Base-by-base conservation (phyloP, 1,140 invertebrate species). In the Bactericera cockerelli region DNA sequence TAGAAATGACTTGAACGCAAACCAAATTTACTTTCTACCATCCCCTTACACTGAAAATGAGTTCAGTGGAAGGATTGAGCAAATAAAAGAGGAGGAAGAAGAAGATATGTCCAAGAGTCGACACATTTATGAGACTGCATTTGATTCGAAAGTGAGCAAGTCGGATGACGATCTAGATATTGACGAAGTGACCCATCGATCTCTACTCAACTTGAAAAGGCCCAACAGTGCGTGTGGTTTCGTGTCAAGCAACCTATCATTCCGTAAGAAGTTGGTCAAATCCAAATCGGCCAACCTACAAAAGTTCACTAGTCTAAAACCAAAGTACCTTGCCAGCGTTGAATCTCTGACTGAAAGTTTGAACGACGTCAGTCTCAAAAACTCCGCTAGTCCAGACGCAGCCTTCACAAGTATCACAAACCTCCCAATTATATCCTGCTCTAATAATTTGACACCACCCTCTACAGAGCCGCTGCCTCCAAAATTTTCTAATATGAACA, bases 121-220 rank as follows among this genome's bases (percentile, higher is more conserved):
- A 65, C 84, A 86, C 69, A 77, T 89, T 26, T 91, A 90, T 68
- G 88, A 91, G 71, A 91, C 88, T 33, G 88, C 88, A 38, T 91
- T 91, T 71, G 88, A 90, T 70, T 88, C 85, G 68, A 87, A 87
- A 69, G 81, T 89, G 67, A 83, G 79, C 65, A 81, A 83, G 42
- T 87, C 83, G 10, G 84, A 87, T 65, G 85, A 89, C 69, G 84
- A 89, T 66, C 75, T 88, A 55, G 85, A 89, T 66, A 83, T 56
- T 56, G 22, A 56, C 42, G 42, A 49, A 49, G 42, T 49, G 8
- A 49, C 42, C 3, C 42, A 49, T n/a, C 6, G 42, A 49, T 49
- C 42, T 49, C 42, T 49, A 8, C 22, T 49, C 8, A 49, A 49
- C 19, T n/a, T 49, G 42, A 49, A 49, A 49, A 4, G 42, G 3